These are phyloP conservation scores for Eutolmus rufibarbis DNA, from an alignment of 2,888 invertebrate genomes.

Conservation along the genomic window DNA sequence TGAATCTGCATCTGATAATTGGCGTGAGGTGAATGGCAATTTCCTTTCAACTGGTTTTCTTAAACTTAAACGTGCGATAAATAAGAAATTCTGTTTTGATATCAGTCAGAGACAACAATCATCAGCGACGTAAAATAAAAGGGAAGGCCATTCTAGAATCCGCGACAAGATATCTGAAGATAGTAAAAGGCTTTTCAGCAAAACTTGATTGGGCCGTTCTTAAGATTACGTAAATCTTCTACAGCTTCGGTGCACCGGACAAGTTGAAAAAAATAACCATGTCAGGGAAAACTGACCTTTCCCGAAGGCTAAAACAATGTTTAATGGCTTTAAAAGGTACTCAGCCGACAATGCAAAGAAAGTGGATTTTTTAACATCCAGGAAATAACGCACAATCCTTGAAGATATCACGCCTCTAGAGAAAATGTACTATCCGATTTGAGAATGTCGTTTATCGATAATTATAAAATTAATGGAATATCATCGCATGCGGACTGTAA, in stretches of 20 bases:
- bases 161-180: not conserved
- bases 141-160: not conserved
- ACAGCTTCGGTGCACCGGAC: not conserved
- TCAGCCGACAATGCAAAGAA: not conserved
- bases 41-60: constrained; percentile 1
- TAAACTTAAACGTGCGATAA: constrained; percentile 7
- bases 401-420: not conserved
- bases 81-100: not conserved
- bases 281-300: not conserved
- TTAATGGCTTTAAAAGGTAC: not conserved
- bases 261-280: not conserved
- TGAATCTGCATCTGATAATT: constrained; percentile 30
- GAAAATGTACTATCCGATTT: not conserved
- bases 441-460: not conserved
- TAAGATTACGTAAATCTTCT: not conserved
- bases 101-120: not conserved
- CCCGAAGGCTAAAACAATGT: not conserved
- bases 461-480: not conserved
- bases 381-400: not conserved
- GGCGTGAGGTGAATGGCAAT: constrained; percentile 45
- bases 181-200: not conserved
- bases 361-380: not conserved
- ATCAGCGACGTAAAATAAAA: not conserved
- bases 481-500: not conserved
- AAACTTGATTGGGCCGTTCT: not conserved